A percentile compares a stretch with the other conserved stretches of the same genome.
Conservation (phyloP, 2,113 vertebrate species). For the Corythaixoides concolor region DNA sequence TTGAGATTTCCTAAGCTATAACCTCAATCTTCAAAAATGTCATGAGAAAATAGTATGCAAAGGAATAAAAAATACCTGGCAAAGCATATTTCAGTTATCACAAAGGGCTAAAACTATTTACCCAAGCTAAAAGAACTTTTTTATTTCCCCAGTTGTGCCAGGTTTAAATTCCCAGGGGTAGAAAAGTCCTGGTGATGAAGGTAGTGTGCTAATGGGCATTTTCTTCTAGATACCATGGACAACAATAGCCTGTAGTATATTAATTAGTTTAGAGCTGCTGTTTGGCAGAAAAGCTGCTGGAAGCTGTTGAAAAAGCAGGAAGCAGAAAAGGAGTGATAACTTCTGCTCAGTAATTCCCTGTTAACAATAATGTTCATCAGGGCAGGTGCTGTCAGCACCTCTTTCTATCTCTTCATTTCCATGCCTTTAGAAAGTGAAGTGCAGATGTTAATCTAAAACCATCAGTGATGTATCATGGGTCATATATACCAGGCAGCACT, state of each 20-base stretch:
- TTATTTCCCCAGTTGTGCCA: neutral
- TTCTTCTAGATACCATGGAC: neutral
- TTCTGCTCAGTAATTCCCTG: neutral
- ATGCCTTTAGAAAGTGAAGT: neutral
- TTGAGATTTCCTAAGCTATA: neutral
- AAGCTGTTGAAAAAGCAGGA: neutral
- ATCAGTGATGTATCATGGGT: neutral
- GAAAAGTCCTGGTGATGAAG: neutral
- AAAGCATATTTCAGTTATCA: neutral
- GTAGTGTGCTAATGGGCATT: neutral
- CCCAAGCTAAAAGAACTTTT: neutral
- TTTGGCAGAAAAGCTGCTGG: neutral
- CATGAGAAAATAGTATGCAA: neutral
- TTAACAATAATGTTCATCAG: neutral
- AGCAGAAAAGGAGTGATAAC: neutral
- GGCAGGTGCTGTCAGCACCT: neutral
- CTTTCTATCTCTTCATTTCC: neutral
- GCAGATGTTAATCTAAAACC: neutral
- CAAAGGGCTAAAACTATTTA: neutral
- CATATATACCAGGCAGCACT: neutral
- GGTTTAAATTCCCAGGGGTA: neutral
- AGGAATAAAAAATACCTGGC: neutral
- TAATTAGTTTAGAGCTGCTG: neutral
- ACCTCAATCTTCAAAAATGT: neutral
- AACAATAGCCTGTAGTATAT: neutral